These are phyloP conservation scores for Eristalinus sepulchralis DNA, from an alignment of 2,888 invertebrate genomes.

Conservation along the genomic window DNA sequence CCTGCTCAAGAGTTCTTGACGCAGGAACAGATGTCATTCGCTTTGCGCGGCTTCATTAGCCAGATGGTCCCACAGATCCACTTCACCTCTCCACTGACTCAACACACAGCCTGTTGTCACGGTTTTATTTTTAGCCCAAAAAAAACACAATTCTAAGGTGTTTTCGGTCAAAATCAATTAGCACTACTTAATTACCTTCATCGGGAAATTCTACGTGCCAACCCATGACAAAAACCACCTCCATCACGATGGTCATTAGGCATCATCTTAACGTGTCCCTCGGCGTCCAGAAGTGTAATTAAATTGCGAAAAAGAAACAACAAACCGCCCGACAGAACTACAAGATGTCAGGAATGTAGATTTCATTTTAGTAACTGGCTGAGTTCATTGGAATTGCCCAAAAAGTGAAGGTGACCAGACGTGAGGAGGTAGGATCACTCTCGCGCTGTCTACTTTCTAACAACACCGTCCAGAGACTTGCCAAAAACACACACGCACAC, in stretches of 20 bases:
- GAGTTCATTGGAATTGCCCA: slow-evolving; percentile 43
- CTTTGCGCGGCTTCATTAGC: background rate
- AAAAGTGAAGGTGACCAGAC: background rate
- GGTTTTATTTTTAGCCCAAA: slow-evolving; percentile 23
- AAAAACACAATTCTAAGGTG: background rate
- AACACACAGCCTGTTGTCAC: background rate
- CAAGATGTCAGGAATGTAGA: slow-evolving; percentile 5
- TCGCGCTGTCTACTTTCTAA: slow-evolving; percentile 37
- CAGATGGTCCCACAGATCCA: background rate
- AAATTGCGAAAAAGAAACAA: slow-evolving; percentile 6
- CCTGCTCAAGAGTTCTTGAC: background rate
- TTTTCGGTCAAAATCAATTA: slow-evolving; percentile 27
- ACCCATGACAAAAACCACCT: background rate
- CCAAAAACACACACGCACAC: slow-evolving; percentile 14
- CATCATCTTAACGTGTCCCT: slow-evolving; percentile 10
- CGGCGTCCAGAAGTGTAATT: slow-evolving; percentile 14
- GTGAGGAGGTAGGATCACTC: slow-evolving; percentile 7
- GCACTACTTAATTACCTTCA: slow-evolving; percentile 25
- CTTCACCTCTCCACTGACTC: background rate
- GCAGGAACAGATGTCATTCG: background rate
- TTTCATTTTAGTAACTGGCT: slow-evolving; percentile 36
- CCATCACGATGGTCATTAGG: background rate
- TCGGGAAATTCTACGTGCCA: background rate
- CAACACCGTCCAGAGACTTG: slow-evolving; percentile 10
- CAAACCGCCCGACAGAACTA: background rate